Evolutionary conservation across 2,888 invertebrate genomes (phyloP).

Genomic region (Ceraclea dissimilis): DNA sequence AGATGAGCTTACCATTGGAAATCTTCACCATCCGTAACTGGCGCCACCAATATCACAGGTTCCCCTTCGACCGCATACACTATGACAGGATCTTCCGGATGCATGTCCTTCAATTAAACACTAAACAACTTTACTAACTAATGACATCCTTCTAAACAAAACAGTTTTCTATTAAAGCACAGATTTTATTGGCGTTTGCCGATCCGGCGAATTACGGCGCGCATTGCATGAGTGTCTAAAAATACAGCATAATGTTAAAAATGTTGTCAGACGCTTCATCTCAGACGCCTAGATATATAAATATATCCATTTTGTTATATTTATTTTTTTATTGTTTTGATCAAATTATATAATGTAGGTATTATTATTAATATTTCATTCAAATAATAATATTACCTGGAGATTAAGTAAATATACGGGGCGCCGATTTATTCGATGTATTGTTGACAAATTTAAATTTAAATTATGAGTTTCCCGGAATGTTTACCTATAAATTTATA

Average conservation of each 20-base stretch:
- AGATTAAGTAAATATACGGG: too few relatives aligned
- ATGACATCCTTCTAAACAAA: conserved; percentile 41
- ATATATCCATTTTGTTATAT: neutral
- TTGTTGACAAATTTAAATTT: neutral
- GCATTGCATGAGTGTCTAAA: conserved; percentile 34
- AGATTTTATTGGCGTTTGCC: conserved; percentile 17
- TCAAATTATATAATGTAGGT: conserved; percentile 11
- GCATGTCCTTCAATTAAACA: conserved; percentile 38
- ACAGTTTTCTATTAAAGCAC: conserved; percentile 15
- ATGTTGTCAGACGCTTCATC: conserved; percentile 38
- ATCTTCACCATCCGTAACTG: neutral
- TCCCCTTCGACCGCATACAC: conserved; percentile 19
- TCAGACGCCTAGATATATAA: conserved; percentile 14
- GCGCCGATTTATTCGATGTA: too few relatives aligned
- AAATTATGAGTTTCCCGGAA: neutral
- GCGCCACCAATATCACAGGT: conserved; percentile 16
- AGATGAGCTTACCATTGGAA: neutral
- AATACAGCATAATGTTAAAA: conserved; percentile 40
- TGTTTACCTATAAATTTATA: neutral
- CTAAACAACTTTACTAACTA: conserved; percentile 33
- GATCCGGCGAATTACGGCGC: conserved; percentile 20
- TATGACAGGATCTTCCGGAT: conserved; percentile 26
- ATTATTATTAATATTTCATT: too few relatives aligned
- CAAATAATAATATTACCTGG: too few relatives aligned
- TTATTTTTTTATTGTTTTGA: conserved; percentile 11